Percentiles rank a stretch among this genome's conserved stretches.
Evolutionary conservation across 2,113 vertebrate genomes (phyloP).

Genomic region (Tympanuchus pallidicinctus): DNA sequence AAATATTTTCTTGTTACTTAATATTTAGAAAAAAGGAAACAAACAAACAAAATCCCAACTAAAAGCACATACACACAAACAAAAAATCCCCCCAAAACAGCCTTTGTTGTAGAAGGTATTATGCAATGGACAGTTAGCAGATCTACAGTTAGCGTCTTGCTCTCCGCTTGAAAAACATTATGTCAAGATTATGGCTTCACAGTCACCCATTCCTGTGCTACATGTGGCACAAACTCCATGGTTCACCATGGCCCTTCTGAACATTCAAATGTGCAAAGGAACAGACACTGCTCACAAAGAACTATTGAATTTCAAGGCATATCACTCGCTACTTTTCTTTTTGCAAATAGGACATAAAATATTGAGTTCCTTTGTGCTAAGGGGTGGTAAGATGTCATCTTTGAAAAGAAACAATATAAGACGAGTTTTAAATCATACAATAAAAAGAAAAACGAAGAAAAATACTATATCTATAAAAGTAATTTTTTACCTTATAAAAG

Average conservation of each 20-base stretch:
- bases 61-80: neutral
- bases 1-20: neutral
- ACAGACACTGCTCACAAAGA: neutral
- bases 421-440: neutral
- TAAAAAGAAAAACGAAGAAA: neutral
- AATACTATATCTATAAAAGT: neutral
- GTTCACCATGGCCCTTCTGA: neutral
- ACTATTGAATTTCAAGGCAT: neutral
- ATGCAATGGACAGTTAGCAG: neutral
- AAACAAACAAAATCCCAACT: neutral
- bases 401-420: neutral
- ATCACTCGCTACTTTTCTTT: neutral
- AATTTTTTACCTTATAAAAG: neutral
- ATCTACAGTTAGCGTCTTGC: neutral
- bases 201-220: neutral
- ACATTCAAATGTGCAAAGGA: constrained; percentile 2
- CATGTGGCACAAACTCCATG: neutral
- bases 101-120: neutral
- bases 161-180: neutral
- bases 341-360: neutral
- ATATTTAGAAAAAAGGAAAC: neutral
- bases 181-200: neutral
- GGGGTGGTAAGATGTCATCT: neutral
- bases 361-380: neutral
- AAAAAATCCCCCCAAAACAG: neutral